Evolutionary conservation across 1,140 invertebrate species (phyloP).

Genomic region (Contarinia nasturtii): DNA sequence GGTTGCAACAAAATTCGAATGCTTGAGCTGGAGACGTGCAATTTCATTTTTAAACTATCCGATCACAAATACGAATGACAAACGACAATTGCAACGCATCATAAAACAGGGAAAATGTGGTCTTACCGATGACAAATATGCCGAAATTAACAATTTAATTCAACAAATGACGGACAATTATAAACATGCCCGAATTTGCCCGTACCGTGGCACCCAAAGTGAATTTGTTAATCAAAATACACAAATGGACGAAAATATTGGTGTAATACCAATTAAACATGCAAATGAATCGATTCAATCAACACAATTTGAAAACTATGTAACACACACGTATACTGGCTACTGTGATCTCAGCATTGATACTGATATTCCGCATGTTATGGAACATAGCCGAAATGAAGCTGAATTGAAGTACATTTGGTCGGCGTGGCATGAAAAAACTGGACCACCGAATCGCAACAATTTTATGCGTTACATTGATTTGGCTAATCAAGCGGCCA

Average conservation of each 20-base stretch:
- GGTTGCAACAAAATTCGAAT: constrained; percentile 48
- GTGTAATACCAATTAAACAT: constrained; percentile 2
- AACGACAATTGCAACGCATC: constrained; percentile 50
- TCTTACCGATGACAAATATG: constrained; percentile 51
- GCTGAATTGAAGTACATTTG: constrained; percentile 55
- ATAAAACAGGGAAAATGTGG: constrained; percentile 48
- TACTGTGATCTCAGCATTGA: constrained; percentile 46
- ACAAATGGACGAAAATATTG: constrained; percentile 12
- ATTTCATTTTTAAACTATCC: constrained; percentile 42
- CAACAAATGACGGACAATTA: constrained; percentile 66
- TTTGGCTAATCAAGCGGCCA: constrained; percentile 59
- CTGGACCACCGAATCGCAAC: constrained; percentile 52
- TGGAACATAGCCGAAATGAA: constrained; percentile 49
- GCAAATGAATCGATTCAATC: not conserved
- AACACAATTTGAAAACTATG: not conserved
- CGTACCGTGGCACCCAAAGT: constrained; percentile 25
- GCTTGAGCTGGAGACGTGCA: constrained; percentile 50
- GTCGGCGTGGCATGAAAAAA: constrained; percentile 57
- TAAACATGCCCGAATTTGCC: constrained; percentile 47
- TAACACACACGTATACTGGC: not conserved
- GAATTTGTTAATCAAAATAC: not conserved
- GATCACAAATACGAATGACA: constrained; percentile 41
- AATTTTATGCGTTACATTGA: constrained; percentile 59
- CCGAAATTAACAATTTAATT: constrained; percentile 48
- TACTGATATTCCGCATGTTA: constrained; percentile 34